Base-by-base conservation (phyloP, 2,888 invertebrate species). In the Leptopilina myrica region DNA sequence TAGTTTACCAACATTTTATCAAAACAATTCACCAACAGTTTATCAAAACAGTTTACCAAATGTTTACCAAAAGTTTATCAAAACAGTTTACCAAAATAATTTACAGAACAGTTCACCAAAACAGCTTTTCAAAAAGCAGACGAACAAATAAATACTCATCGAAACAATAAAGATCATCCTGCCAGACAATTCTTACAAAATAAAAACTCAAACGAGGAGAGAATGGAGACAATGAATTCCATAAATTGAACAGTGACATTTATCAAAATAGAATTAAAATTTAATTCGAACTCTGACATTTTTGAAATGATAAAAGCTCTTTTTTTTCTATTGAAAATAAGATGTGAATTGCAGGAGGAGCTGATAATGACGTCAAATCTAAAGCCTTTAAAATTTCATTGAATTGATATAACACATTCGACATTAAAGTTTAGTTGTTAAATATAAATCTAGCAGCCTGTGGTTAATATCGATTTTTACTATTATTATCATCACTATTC, bases 301-400 rank as follows among this genome's bases (percentile, higher is more conserved):
- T 67, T 46, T 49, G 3, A 20, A 12, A 49, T 15, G 12, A 67
- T 62, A 20, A 9, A 62, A 20, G 33, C 33, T 20, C 20, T 3
- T 33, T 20, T 62, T 62, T 20, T 15, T 62, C 20, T 62, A 62
- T 62, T 62, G 20, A 62, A 62, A 62, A 62, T 9, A 62, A 9
- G 15, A 62, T 62, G 15, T 62, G 9, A n/a, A 59, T 59, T 59
- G 59, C 15, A 59, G n/a, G 20, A 20, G 20, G 20, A 69, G 11
- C 49, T 46, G 49, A 11, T 20, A 49, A 26, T 69, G 67, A 69
- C 49, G 49, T 69, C 53, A 53, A 69, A 26, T 53, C 69, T 53
- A 49, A 67, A 26, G 20, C 15, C 62, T 62, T 15, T 20, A 62
- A 62, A 62, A 8, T 62, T 62, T 20, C 15, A 62, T 20, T 62